Evolutionary conservation across 2,888 invertebrate species (phyloP).

Genomic region (Pelosia muscerda): DNA sequence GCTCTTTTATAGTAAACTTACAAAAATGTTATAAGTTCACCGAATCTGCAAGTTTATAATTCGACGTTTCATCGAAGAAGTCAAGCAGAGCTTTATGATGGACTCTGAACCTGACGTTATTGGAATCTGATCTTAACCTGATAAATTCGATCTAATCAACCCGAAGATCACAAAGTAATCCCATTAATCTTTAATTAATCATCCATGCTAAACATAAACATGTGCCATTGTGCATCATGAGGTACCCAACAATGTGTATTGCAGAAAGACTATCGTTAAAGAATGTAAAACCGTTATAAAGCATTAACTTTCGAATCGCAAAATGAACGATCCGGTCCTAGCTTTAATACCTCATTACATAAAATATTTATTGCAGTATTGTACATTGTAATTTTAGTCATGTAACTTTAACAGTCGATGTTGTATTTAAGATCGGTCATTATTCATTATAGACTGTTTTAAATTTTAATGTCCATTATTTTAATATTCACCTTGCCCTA

Average conservation of each 20-base stretch:
- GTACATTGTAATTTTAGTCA: constrained; percentile 61
- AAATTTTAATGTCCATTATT: constrained; percentile 51
- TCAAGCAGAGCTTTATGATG: background rate
- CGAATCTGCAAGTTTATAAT: background rate
- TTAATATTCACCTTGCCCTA: background rate
- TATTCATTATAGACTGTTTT: constrained; percentile 83
- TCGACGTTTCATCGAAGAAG: background rate
- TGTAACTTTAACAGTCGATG: constrained; percentile 53
- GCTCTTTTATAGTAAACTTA: background rate
- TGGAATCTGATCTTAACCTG: background rate
- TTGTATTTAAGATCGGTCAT: constrained; percentile 69
- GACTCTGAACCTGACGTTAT: background rate
- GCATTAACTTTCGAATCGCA: constrained; percentile 32
- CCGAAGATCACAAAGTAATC: background rate
- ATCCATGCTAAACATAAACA: constrained; percentile 4
- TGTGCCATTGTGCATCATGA: background rate
- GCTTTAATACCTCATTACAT: constrained; percentile 53
- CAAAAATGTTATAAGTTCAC: background rate
- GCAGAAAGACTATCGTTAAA: background rate
- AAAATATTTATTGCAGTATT: constrained; percentile 74
- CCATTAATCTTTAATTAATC: background rate
- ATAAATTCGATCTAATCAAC: background rate
- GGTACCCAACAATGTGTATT: background rate
- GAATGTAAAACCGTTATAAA: constrained; percentile 29
- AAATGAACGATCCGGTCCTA: constrained; percentile 41